These are phyloP conservation scores for Sebastes variabilis DNA, from an alignment of 2,797 vertebrate species.

Conservation along the genomic window DNA sequence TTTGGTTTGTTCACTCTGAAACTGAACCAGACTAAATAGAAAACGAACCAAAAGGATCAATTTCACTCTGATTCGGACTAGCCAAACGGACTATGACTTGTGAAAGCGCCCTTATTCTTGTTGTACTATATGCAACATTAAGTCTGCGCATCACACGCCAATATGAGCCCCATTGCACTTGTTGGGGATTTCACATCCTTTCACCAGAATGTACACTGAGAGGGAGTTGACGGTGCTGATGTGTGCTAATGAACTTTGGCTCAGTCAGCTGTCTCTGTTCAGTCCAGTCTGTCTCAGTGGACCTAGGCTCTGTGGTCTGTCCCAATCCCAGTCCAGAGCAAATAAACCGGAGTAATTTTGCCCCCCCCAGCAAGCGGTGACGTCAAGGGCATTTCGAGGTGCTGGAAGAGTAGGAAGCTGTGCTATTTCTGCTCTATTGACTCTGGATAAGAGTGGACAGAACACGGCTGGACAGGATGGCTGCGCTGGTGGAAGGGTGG, in stretches of 20 bases:
- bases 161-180: not conserved
- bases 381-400: slow-evolving; percentile 40
- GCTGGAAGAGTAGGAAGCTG: slow-evolving; percentile 57
- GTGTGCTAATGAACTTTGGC: slow-evolving; percentile 4
- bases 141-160: not conserved
- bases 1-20: not conserved
- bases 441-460: slow-evolving; percentile 36
- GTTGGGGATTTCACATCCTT: not conserved
- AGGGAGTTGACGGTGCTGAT: not conserved
- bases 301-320: slow-evolving; percentile 6
- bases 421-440: slow-evolving; percentile 67
- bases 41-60: not conserved
- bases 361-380: slow-evolving; percentile 26
- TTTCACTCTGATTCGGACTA: not conserved
- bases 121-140: not conserved
- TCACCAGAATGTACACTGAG: not conserved
- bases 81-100: not conserved
- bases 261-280: slow-evolving; percentile 12
- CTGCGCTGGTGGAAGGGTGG: slow-evolving; percentile 24
- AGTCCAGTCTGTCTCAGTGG: slow-evolving; percentile 27
- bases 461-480: slow-evolving; percentile 43
- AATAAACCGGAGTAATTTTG: slow-evolving; percentile 45
- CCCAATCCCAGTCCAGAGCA: slow-evolving; percentile 24
- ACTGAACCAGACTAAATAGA: not conserved
- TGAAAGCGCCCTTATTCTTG: not conserved